phyloP scores from a whole-genome alignment of 2,113 vertebrate species.

The Prunella fulvescens region DNA sequence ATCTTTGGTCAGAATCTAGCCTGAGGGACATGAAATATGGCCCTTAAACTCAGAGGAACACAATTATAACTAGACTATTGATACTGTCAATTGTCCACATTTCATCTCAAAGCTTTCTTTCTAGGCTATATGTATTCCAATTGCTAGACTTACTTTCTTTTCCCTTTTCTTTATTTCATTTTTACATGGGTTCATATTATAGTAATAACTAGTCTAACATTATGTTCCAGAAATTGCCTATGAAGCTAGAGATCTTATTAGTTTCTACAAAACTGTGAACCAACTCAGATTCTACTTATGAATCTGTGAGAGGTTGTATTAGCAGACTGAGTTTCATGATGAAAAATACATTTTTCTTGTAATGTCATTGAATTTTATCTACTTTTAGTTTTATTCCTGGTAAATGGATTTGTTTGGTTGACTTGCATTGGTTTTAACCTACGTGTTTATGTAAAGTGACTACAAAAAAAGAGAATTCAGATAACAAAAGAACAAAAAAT shows the following conservation, averaged over 20 bases:
- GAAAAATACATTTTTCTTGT: neutral
- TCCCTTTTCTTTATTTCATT: neutral
- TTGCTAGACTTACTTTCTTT: neutral
- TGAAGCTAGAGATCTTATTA: neutral
- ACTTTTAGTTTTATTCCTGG: neutral
- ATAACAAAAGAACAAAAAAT: neutral
- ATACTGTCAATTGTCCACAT: neutral
- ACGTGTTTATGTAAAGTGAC: neutral
- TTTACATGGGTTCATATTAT: neutral
- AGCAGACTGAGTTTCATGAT: neutral
- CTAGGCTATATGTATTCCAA: neutral
- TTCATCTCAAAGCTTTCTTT: neutral
- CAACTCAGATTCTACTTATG: neutral
- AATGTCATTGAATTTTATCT: neutral
- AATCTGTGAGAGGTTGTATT: neutral
- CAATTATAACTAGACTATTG: neutral
- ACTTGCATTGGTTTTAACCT: neutral
- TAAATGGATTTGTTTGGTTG: neutral
- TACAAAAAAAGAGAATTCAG: neutral
- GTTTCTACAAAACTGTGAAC: neutral
- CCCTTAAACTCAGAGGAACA: neutral
- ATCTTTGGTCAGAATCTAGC: neutral
- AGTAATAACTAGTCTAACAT: neutral
- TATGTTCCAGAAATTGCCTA: neutral
- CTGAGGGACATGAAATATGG: neutral